Evolutionary conservation across 2,797 vertebrate genomes (phyloP).

Genomic region (Intellagama lesueurii): DNA sequence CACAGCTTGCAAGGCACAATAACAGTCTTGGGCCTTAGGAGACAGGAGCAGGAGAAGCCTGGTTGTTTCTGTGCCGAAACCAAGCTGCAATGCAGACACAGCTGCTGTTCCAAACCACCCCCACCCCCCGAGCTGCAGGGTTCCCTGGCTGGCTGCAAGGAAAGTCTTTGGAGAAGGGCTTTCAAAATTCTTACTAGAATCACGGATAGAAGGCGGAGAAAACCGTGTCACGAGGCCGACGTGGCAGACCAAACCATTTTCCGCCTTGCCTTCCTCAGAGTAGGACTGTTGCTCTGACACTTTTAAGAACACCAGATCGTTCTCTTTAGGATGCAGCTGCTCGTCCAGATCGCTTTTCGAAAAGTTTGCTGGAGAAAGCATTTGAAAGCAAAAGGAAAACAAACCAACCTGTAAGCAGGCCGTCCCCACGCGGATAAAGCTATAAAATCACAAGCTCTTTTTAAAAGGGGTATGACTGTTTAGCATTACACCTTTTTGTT

Average conservation of each 20-base stretch:
- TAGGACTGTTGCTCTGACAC: constrained; percentile 68
- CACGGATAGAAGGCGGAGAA: constrained; percentile 56
- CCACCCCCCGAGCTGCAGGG: not conserved
- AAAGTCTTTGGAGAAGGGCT: not conserved
- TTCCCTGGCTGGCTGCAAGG: not conserved
- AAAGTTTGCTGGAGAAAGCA: constrained; percentile 57
- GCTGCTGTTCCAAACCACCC: not conserved
- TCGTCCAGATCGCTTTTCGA: constrained; percentile 70
- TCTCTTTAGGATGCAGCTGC: constrained; percentile 85
- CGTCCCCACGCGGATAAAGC: not conserved
- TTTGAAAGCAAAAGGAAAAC: not conserved
- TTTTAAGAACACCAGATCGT: constrained; percentile 84
- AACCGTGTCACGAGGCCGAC: constrained; percentile 80
- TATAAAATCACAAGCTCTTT: not conserved
- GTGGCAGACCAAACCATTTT: constrained; percentile 33
- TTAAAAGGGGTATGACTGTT: not conserved
- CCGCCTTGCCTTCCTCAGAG: constrained; percentile 42
- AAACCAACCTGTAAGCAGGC: no score
- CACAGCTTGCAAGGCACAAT: no score
- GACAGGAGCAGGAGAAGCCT: no score
- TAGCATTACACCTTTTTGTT: no score
- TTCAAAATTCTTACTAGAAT: constrained; percentile 64
- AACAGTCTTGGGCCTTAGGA: no score
- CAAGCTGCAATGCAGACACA: no score
- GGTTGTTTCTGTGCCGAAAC: no score